Conservation (phyloP, 2,888 invertebrate genomes). For the Macaria notata region DNA sequence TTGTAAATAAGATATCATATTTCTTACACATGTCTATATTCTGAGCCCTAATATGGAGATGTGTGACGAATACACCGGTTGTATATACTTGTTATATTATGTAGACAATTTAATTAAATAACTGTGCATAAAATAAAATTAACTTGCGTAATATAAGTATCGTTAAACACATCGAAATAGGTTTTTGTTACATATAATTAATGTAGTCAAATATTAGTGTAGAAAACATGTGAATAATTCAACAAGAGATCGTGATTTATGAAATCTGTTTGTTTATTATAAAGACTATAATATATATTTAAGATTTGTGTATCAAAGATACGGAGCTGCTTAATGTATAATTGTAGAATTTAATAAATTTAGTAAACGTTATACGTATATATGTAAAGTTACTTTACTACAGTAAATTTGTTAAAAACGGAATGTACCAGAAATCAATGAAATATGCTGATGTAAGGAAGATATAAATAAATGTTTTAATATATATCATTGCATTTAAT, state of each 20-base stretch:
- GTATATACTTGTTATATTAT: constrained; percentile 4
- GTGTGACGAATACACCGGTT: constrained; percentile 25
- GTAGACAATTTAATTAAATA: background rate
- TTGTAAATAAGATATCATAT: constrained; percentile 10
- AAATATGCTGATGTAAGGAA: constrained; percentile 27
- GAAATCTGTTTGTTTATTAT: constrained; percentile 18
- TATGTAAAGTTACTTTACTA: constrained; percentile 9
- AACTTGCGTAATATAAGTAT: constrained; percentile 4
- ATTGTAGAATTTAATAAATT: constrained; percentile 5
- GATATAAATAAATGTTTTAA: constrained; percentile 32
- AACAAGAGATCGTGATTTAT: constrained; percentile 6
- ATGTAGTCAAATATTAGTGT: constrained; percentile 1
- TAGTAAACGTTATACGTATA: constrained; percentile 1
- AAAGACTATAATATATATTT: constrained; percentile 24
- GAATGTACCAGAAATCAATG: constrained; percentile 15
- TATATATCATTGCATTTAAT: background rate
- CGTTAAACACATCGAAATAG: constrained; percentile 30
- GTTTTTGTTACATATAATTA: constrained; percentile 7
- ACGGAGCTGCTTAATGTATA: constrained; percentile 13
- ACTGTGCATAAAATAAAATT: background rate
- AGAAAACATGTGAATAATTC: background rate
- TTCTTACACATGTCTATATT: constrained; percentile 48
- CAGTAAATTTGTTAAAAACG: constrained; percentile 17
- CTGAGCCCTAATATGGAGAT: constrained; percentile 55
- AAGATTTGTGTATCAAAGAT: constrained; percentile 30